These are phyloP conservation scores for Plecturocebus donacophilus DNA, from an alignment of 2,113 vertebrate species.

Conservation along the genomic window DNA sequence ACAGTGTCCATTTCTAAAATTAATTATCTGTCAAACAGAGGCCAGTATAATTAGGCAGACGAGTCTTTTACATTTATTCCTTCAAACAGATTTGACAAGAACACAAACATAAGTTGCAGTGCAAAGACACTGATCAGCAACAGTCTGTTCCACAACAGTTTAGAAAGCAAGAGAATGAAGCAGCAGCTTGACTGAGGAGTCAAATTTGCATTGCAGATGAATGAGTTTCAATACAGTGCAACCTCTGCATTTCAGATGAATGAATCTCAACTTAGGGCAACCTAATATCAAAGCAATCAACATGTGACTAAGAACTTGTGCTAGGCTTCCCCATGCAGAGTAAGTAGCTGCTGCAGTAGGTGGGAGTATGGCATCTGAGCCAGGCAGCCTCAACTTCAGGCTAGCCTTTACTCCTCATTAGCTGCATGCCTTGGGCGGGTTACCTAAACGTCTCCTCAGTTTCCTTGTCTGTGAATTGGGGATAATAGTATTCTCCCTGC, in stretches of 20 bases:
- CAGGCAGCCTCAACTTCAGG: background rate
- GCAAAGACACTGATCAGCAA: background rate
- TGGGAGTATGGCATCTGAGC: background rate
- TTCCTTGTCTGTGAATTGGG: background rate
- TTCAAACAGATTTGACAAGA: background rate
- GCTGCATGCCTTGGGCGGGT: background rate
- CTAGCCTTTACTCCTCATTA: background rate
- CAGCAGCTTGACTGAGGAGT: background rate
- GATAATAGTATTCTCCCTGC: background rate
- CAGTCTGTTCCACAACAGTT: background rate
- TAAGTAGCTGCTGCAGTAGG: background rate
- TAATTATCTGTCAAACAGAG: background rate
- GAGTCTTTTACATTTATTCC: background rate
- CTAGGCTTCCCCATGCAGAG: background rate
- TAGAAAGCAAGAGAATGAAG: background rate
- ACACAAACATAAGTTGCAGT: background rate
- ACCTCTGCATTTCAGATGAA: background rate
- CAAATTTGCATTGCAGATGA: background rate
- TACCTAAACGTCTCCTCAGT: no score
- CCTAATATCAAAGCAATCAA: background rate
- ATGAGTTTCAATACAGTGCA: background rate
- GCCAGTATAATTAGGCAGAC: background rate
- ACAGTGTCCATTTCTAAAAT: background rate
- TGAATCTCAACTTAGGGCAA: background rate
- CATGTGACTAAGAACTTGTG: background rate